Evolutionary conservation across 2,888 invertebrate species (phyloP), one percentile per base, ranked within the genome.

Genomic region (Xestia xanthographa): DNA sequence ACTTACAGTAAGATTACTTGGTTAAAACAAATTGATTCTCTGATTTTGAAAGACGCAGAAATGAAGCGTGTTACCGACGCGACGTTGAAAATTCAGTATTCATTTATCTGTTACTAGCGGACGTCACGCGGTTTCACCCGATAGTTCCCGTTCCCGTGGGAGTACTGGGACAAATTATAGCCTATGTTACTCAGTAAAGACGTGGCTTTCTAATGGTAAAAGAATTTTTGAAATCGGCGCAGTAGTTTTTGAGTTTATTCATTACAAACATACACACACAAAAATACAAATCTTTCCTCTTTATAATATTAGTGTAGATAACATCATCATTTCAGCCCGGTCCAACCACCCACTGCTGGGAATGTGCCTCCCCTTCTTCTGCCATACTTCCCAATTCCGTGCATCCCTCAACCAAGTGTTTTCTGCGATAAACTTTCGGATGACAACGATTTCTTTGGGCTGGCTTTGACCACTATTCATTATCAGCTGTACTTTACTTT

Each of bases 21-120:
- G 38, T 50, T 34, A 6, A 66, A 53, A 41, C 53, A 43, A 72
- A 43, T 48, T 65, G 26, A 71, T 66, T 41, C 26, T 22, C 12
- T 65, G 0, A 22, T 8, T 20, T 65, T 65, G 20, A 26, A 65
- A 12, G 14, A 20, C 12, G 5, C 0, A n/a, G 38, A 65, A 22
- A 4, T 29, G 1, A n/a, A 14, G 14, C 12, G 45, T 14, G 22
- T 65, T 9, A 11, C n/a, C 9, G 17, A 26, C 20, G 22, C 9
- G 17, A 26, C 20, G 22, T 48, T 48, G 14, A 48, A 29, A 5
- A 48, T 29, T 29, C 17, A 20, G 5, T 43, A 29, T 26, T 26
- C 53, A 56, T n/a, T n/a, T n/a, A n/a, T n/a, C n/a, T n/a, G n/a
- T n/a, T n/a, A n/a, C n/a, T n/a, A n/a, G n/a, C n/a, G n/a, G n/a